These are phyloP conservation scores for Lates calcarifer DNA, from an alignment of 2,113 vertebrate genomes.

Conservation along the genomic window DNA sequence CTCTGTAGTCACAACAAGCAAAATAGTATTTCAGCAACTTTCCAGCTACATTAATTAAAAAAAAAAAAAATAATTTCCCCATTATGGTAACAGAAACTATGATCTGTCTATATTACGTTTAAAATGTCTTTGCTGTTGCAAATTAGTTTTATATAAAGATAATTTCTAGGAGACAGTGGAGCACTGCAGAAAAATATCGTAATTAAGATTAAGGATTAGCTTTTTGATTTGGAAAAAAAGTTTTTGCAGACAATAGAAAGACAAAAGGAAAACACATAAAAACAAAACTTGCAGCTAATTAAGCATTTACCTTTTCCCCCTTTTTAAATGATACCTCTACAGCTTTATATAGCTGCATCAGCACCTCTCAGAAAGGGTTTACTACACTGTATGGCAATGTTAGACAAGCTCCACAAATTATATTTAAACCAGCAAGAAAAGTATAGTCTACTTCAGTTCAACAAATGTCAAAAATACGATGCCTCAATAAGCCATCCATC, in stretches of 20 bases:
- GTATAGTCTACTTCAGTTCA: background rate
- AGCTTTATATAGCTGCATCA: background rate
- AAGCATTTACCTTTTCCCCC: background rate
- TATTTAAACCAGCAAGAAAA: conserved; percentile 20
- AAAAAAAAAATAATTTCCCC: background rate
- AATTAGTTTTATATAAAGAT: background rate
- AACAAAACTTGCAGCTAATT: background rate
- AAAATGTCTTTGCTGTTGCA: background rate
- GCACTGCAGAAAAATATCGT: background rate
- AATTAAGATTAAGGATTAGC: background rate
- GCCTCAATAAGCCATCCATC: background rate
- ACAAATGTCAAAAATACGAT: no score
- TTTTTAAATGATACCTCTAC: background rate
- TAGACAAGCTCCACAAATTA: background rate
- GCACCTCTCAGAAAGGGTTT: no score
- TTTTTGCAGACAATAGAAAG: background rate
- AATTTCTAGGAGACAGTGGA: background rate
- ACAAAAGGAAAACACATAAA: background rate
- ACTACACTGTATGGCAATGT: background rate
- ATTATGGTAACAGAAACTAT: background rate
- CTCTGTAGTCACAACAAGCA: no score
- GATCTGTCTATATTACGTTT: background rate
- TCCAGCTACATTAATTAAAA: background rate
- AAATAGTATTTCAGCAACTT: no score
- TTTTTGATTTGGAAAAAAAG: background rate